Percentiles rank a stretch among this genome's conserved stretches.
Evolutionary conservation across 2,888 invertebrate species (phyloP).

Genomic region (Nomada fucata): DNA sequence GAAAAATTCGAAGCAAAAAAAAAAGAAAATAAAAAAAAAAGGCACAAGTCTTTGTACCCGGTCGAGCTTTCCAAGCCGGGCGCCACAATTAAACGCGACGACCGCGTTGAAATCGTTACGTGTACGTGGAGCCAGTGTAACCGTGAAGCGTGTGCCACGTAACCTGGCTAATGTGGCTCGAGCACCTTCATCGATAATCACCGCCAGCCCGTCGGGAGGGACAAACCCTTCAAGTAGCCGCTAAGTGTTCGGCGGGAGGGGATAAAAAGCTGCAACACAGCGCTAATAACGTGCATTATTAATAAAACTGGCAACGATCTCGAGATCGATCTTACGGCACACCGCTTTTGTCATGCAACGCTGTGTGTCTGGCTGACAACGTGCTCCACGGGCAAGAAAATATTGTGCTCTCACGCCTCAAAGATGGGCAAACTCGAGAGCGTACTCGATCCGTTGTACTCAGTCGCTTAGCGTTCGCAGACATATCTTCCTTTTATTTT

Average conservation of each 20-base stretch:
- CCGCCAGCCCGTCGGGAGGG: not conserved
- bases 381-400: constrained; percentile 3
- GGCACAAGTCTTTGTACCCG: constrained; percentile 43
- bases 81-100: constrained; percentile 54
- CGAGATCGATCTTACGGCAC: constrained; percentile 28
- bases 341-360: constrained; percentile 14
- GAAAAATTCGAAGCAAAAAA: constrained; percentile 51
- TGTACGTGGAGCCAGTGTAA: constrained; percentile 21
- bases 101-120: constrained; percentile 54
- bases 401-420: not conserved
- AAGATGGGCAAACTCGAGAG: not conserved
- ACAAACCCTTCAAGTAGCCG: constrained; percentile 47
- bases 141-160: constrained; percentile 36
- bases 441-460: not conserved
- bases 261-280: constrained; percentile 33
- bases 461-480: too few relatives aligned
- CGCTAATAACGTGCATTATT: constrained; percentile 46
- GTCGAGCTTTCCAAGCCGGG: constrained; percentile 41
- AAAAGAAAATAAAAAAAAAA: not conserved
- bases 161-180: constrained; percentile 35
- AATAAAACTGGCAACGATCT: constrained; percentile 26
- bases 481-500: not conserved
- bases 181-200: constrained; percentile 49
- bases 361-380: not conserved
- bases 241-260: constrained; percentile 29